Evolutionary conservation across 2,113 vertebrate genomes (phyloP), one percentile per base, ranked within the genome.

Genomic region (Emydura subglobosa): DNA sequence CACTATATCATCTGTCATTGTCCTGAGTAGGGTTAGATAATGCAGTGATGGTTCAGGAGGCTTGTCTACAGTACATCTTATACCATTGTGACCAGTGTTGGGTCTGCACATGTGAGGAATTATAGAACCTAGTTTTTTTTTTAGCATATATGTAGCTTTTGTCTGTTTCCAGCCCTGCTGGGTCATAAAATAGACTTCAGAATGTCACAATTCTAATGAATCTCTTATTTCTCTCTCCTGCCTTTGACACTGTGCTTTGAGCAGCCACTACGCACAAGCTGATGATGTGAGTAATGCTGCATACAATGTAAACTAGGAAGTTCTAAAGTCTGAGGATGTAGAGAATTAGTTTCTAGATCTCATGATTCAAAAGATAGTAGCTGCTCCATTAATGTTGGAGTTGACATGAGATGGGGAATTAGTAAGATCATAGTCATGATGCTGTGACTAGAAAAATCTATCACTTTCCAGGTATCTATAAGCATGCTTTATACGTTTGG

Each of bases 21-120:
- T 4, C 13, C 85, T 0, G 0, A 21, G 1, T 19, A 74, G 22
- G 0, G 0, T 1, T 8, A 65, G 82, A 42, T 34, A 39, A 5
- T 82, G 2, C 22, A 82, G 3, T 1, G 8, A 78, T 50, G 19
- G 76, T 74, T 21, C 68, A 42, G 68, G 61, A 65, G 31, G 68
- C 10, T 11, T 42, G 39, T 24, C 68, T 24, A 10, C 9, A 42
- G 16, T 39, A 22, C 24, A 74, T 42, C 19, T 74, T 74, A 39
- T 6, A 74, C n/a, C 39, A 74, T 39, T 21, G 68, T 11, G 39
- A 74, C 22, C 31, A 17, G 3, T 7, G 34, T 14, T 65, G 61
- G 31, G n/a, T 2, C 31, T 65, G 61, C 61, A 65, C 61, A 65
- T 7, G 16, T 65, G 61, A 65, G 13, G 31, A 74, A 42, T 44